Evolutionary conservation across 2,888 invertebrate genomes (phyloP).

Genomic region (Himalopsyche japonica): DNA sequence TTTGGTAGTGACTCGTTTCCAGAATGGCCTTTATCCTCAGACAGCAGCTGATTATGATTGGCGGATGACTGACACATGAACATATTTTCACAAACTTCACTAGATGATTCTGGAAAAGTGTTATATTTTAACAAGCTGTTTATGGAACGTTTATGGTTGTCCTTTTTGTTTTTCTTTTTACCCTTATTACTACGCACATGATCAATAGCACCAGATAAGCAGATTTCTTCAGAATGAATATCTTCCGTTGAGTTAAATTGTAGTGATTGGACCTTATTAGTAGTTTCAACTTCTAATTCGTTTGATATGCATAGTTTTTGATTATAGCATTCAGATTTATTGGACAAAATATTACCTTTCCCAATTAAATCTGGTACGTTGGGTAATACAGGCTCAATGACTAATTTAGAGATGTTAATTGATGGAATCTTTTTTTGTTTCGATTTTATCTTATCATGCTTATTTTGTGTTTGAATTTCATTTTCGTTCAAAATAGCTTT

Average conservation of each 20-base stretch:
- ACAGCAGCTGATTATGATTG: background rate
- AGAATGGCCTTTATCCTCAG: background rate
- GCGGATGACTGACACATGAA: background rate
- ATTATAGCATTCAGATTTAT: background rate
- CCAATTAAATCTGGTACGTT: background rate
- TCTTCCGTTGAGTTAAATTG: background rate
- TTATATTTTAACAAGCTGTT: background rate
- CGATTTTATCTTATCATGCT: background rate
- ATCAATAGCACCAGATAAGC: background rate
- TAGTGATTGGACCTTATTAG: background rate
- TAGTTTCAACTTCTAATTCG: background rate
- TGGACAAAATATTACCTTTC: background rate
- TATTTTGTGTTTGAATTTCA: background rate
- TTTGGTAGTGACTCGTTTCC: background rate
- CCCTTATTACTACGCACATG: background rate
- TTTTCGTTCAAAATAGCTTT: background rate
- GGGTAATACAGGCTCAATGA: background rate
- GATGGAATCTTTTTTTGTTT: background rate
- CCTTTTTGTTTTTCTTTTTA: background rate
- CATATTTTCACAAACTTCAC: background rate
- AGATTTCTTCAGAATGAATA: background rate
- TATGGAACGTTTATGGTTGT: background rate
- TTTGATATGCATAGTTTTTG: background rate
- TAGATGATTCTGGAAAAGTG: background rate
- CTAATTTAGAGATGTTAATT: background rate